Base-by-base conservation (phyloP, 2,797 vertebrate species). In the Podarcis siculus region DNA sequence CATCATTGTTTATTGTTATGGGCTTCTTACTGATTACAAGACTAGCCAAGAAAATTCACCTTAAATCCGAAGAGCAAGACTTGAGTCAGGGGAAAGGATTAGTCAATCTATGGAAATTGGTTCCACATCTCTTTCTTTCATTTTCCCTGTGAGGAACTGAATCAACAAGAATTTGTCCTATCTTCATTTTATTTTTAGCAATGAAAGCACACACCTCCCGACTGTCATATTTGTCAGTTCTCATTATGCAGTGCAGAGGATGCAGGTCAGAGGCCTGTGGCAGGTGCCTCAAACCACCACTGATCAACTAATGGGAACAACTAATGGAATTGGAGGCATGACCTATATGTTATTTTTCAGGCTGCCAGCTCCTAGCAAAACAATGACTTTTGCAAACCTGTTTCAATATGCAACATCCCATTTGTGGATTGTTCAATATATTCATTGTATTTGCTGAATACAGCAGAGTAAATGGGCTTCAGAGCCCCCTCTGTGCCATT, bases 261-360 rank as follows among this genome's bases (percentile, higher is more conserved):
- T 39, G 27, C 66, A 79, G 77, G 77, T 66, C 82, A 79, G n/a
- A 75, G 66, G 69, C 39, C n/a, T 85, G 42, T 49, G 75, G 69
- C 23, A 49, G 69, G 66, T 80, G 55, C 23, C 76, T 80, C 69
- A 73, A 19, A 78, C n/a, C 37, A 80, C 55, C 25, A 72, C 39
- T 85, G 87, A 64, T 85, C 77, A 85, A 85, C 78, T 85, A 67
- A 85, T 81, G 66, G 69, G 69, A 85, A 80, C 55, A 80, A 66
- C 49, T 49, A 66, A 73, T 80, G 67, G 58, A 75, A 37, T 37
- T 81, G 69, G 83, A 89, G 58, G 77, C 77, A 66, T 80, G 69
- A 80, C 78, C 78, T 75, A 55, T 49, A 72, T 76, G 32, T 30
- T 89, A 81, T 89, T 80, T 85, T 89, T 75, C 82, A 75, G 55